Evolutionary conservation across 2,113 vertebrate species (phyloP).

Genomic region (Apodemus speciosus): DNA sequence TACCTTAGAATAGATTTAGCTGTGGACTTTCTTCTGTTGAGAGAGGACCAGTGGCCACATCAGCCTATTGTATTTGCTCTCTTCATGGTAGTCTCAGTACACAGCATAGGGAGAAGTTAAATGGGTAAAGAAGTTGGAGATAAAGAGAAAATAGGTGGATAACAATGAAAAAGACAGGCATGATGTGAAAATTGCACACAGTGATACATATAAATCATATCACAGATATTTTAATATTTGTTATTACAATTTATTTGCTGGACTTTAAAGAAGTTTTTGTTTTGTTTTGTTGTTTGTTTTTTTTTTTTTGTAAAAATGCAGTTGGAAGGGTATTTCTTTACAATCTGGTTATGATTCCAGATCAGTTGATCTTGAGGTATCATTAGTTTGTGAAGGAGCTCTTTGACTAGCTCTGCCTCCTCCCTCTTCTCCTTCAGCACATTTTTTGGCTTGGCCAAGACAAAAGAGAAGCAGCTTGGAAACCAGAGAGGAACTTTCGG

Average conservation of each 20-base stretch:
- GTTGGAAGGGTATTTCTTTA: neutral
- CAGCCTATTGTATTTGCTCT: neutral
- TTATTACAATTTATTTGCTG: constrained; percentile 36
- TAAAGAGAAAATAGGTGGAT: constrained; percentile 29
- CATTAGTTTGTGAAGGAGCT: neutral
- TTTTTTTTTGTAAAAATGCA: neutral
- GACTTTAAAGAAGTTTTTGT: neutral
- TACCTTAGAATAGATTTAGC: neutral
- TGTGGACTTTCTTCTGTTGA: neutral
- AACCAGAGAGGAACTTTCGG: constrained; percentile 8
- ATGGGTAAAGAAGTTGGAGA: constrained; percentile 17
- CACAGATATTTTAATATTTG: neutral
- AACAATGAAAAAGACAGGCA: neutral
- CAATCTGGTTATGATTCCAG: neutral
- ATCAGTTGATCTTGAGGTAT: constrained; percentile 3
- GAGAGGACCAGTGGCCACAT: neutral
- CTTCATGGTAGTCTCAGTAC: neutral
- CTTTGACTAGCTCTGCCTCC: neutral
- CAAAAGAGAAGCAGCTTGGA: constrained; percentile 46
- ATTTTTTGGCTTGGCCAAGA: constrained; percentile 31
- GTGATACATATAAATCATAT: neutral
- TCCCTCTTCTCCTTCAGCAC: neutral
- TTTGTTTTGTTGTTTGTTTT: neutral
- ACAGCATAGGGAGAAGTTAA: neutral
- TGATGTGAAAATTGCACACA: neutral